phyloP scores from a whole-genome alignment of 1,140 invertebrate species.

The Linepithema humile region DNA sequence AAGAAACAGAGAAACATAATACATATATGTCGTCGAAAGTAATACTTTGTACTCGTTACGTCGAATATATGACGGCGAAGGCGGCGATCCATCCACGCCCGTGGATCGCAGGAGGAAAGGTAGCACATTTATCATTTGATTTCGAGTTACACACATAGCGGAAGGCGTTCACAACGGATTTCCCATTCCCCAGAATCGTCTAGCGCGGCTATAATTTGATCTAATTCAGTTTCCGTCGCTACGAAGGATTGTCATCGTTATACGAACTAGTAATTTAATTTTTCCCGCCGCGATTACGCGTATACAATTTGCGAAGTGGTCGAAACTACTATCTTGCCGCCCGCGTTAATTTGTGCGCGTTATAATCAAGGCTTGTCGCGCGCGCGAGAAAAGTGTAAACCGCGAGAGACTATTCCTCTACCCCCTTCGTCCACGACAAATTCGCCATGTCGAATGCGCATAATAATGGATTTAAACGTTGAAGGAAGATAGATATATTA shows the following conservation, averaged over 20 bases:
- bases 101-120: background rate
- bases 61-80: background rate
- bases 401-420: background rate
- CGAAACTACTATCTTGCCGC: background rate
- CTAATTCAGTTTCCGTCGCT: slow-evolving; percentile 11
- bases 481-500: slow-evolving; percentile 27
- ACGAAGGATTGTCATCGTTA: background rate
- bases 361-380: background rate
- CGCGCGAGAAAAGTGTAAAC: slow-evolving; percentile 29
- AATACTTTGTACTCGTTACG: background rate
- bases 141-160: slow-evolving; percentile 11
- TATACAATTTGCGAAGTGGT: background rate
- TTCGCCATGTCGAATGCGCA: background rate
- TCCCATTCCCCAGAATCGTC: background rate
- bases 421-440: slow-evolving; percentile 3
- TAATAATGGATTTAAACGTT: slow-evolving; percentile 3
- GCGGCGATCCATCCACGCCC: background rate
- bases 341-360: background rate
- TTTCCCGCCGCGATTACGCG: too few relatives aligned
- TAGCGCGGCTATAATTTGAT: background rate
- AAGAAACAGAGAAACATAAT: background rate
- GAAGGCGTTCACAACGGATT: background rate
- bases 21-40: background rate
- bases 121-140: slow-evolving; percentile 1
- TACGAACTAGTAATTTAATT: background rate